phyloP scores from a whole-genome alignment of 2,797 vertebrate genomes.

The Myotis findleyi region DNA sequence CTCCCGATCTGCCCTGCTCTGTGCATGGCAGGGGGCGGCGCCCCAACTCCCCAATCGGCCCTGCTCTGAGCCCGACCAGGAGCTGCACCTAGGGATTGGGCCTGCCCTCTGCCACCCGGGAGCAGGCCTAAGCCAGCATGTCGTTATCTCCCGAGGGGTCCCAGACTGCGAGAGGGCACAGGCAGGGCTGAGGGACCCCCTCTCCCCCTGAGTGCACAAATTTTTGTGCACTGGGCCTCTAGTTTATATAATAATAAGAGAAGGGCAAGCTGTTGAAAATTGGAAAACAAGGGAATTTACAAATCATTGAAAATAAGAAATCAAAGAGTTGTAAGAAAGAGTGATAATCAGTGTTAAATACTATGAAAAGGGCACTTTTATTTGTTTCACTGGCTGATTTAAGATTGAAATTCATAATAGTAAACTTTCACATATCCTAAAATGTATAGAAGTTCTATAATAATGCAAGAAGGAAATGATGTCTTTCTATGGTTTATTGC shows the following conservation, averaged over 20 bases:
- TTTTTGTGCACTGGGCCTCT: too few species aligned
- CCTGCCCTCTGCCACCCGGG: too few species aligned
- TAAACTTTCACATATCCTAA: neutral
- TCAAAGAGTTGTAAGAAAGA: neutral
- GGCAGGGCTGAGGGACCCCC: too few species aligned
- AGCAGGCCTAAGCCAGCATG: too few species aligned
- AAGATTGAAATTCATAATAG: neutral
- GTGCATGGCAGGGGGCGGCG: too few species aligned
- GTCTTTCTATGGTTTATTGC: neutral
- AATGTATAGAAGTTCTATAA: neutral
- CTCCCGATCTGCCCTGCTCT: too few species aligned
- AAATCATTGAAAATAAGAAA: neutral
- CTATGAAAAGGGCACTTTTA: neutral
- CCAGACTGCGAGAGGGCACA: too few species aligned
- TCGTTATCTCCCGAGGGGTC: too few species aligned
- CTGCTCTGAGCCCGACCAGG: too few species aligned
- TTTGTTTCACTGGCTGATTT: neutral
- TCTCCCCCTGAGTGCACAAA: too few species aligned
- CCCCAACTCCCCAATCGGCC: too few species aligned
- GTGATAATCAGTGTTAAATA: neutral
- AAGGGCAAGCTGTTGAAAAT: neutral
- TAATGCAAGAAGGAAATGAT: neutral
- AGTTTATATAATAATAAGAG: neutral
- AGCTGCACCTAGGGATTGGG: too few species aligned
- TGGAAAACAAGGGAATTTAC: neutral